Evolutionary conservation across 2,113 vertebrate genomes (phyloP), one percentile per base, ranked within the genome.

Genomic region (Microtus montanus): DNA sequence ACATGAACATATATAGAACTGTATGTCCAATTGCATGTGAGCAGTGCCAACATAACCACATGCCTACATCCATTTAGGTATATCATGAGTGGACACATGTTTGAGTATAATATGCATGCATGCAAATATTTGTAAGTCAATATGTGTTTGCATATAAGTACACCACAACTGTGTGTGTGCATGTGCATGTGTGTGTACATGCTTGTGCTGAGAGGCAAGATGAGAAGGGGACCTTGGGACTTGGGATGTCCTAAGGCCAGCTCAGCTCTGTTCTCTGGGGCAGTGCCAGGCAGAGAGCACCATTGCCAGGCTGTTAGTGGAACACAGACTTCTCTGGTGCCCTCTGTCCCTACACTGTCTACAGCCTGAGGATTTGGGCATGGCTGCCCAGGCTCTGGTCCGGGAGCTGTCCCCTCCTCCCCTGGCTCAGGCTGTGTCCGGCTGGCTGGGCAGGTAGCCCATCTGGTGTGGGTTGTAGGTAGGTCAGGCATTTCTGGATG

Each of bases 391-490:
- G 68, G 73, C 91, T 82, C 38, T 63, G 10, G 80, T 24, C 58
- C 15, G 30, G 86, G 73, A 89, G 85, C 80, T 2, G 2, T 80
- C 84, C 73, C 87, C 87, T 85, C 86, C 94, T 92, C 64, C 86
- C 64, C 63, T 61, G 94, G 96, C 96, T 41, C 70, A 35, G 70
- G 70, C 49, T 61, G 92, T 19, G 73, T 85, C 94, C 9, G 8
- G 47, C 91, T 11, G 77, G 84, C 90, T 35, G 95, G 95, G 3
- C 26, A 0, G n/a, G 92, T 78, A 66, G 85, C 66, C 97, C 97
- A 97, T 97, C 97, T 97, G 97, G 66, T 35, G 47, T 2, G 1
- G 93, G 93, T 44, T 92, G 97, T 93, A 97, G 97, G 95, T 97
- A 97, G 97, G 97, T 97, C 97, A 97, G 33, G 20, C 74, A 9